Evolutionary conservation across 2,113 vertebrate species (phyloP), one percentile per base, ranked within the genome.

Genomic region (Hippolais icterina): DNA sequence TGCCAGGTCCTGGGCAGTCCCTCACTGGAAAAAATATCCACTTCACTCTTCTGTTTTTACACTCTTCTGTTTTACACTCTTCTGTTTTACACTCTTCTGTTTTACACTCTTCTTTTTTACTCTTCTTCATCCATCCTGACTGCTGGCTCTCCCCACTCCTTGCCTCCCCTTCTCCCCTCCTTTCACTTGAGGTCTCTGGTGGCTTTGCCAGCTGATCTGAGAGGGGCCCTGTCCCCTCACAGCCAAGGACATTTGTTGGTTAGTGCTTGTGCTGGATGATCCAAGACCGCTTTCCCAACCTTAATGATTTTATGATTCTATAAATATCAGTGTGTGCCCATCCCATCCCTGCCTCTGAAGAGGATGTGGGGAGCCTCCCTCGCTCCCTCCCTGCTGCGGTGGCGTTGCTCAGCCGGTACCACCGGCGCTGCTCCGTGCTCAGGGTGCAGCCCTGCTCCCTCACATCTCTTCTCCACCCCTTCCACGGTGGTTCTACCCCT

Each of bases 351-450:
- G 25, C 42, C 60, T 42, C 59, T 0, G 0, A 9, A 16, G 0
- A 1, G 21, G 88, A 18, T 8, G 33, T 21, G 35, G 44, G 65
- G 85, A 87, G 8, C 72, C 46, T 94, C 83, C 83, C 78, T 81
- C 1, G 7, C 65, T 87, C 78, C 56, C 20, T 88, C 70, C 91
- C 79, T 4, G 50, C 60, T 25, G 20, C 0, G 0, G 2, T 3
- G 2, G 28, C 2, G 1, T 29, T 39, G 82, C 28, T 52, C 50
- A 81, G 64, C 81, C 0, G 3, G 59, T 28, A 19, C 33, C 59
- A 8, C 50, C 13, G 46, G 77, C 1, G 0, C 71, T n/a, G 54
- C 6, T 33, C 64, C 33, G 6, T 0, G 1, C 61, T 66, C 35
- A 15, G 53, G 87, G 13, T 80, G 59, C 54, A 47, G 77, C 56